Base-by-base conservation (phyloP, 1,140 invertebrate species). In the Drosophila subobscura region DNA sequence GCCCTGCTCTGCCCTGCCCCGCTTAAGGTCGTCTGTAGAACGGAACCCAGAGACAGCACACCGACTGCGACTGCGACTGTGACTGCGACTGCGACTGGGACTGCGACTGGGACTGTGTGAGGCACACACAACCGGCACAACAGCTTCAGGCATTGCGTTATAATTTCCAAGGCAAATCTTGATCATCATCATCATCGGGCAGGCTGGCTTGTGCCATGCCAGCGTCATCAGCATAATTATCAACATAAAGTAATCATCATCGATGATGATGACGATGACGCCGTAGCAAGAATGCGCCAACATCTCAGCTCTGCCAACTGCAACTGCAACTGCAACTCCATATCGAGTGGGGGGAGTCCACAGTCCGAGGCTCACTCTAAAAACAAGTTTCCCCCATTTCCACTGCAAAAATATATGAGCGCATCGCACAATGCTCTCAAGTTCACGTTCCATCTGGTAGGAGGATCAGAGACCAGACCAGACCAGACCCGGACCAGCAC, bases 21-120 rank as follows among this genome's bases (percentile, higher is more conserved):
- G 59, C 77, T 85, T 81, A 86, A 85, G 81, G 81, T 85, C 81
- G 81, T 85, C 81, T 85, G 81, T 86, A 81, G 83, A 85, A 85
- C 81, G 81, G 81, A 85, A 85, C 73, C 65, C 77, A 49, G 57
- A 63, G 55, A 59, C 66, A 57, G 61, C 44, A 81, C 16, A 44
- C 29, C 53, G 49, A n/a, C 47, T 20, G 23, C n/a, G 12, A 29
- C 47, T n/a, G 14, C 46, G 20, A 12, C 46, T 6, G 12, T n/a
- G 49, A n/a, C 47, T 20, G 23, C n/a, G 10, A 29, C 47, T n/a
- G 14, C 23, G 20, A 12, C 46, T 7, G 12, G 16, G 16, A 20
- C 16, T 20, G 16, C 0, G 16, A 20, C 16, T 49, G 25, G 5
- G 33, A 12, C 33, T 33, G 29, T 33, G 29, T 33, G 29, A 33